phyloP scores from a whole-genome alignment of 2,797 vertebrate genomes.

The Characodon lateralis region DNA sequence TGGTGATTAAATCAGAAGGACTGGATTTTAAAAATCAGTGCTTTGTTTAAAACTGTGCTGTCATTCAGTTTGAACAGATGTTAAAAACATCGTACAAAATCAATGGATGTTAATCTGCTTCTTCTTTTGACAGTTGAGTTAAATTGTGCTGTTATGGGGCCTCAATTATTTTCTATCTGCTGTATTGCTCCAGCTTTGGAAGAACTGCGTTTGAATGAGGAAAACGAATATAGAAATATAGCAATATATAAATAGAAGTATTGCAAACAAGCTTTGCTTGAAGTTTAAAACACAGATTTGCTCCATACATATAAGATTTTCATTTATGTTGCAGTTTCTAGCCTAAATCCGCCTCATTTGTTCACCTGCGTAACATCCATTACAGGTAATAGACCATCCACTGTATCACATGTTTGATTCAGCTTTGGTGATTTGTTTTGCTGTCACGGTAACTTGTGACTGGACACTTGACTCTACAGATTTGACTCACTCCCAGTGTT shows the following conservation, averaged over 20 bases:
- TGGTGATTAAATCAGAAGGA: no score
- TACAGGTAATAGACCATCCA: background rate
- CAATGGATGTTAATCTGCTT: background rate
- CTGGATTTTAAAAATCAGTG: background rate
- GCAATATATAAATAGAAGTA: background rate
- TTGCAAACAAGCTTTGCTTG: background rate
- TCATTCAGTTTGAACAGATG: background rate
- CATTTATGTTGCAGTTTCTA: background rate
- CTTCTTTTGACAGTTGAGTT: background rate
- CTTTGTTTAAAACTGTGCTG: background rate
- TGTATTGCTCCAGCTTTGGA: background rate
- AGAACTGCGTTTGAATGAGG: background rate
- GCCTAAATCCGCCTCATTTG: rapidly evolving
- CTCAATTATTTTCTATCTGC: background rate
- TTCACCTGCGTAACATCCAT: background rate
- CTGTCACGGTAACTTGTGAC: background rate
- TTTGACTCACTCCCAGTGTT: conserved; percentile 1
- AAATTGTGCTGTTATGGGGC: background rate
- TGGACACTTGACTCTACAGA: background rate
- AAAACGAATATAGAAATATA: background rate
- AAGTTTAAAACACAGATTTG: background rate
- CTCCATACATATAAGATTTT: background rate
- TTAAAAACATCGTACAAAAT: background rate
- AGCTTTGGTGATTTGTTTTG: background rate
- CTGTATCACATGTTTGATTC: background rate